Evolutionary conservation across 1,140 invertebrate species (phyloP), one percentile per base, ranked within the genome.

Genomic region (Ectropis grisescens): DNA sequence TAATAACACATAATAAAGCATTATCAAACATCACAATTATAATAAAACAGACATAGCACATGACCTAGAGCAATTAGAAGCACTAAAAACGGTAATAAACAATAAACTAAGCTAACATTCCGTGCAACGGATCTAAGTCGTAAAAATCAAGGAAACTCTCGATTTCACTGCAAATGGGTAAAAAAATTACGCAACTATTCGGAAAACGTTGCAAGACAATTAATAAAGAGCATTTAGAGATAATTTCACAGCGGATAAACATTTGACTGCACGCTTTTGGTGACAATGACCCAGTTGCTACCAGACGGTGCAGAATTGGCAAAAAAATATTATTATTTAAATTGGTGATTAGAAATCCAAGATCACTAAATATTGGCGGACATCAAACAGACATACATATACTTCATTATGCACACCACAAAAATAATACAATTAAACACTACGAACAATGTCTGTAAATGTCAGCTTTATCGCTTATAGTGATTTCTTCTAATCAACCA

Each of bases 221-320:
- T 51, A 47, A 37, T 46, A 40, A 38, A 57, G 39, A 62, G 58
- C 47, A 62, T 71, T 75, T 58, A 67, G 58, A 57, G 46, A 13
- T 44, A 71, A 67, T 75, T 76, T 74, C 54, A 66, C 58, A 57
- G 43, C 10, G 24, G 24, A n/a, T 37, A 56, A 58, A 62, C 61
- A 71, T 56, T 61, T 51, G 51, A 47, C 52, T 57, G 58, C 47
- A 56, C 49, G 46, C 35, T 59, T 46, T 49, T 34, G 46, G 33
- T 76, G 75, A 76, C 71, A 76, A 65, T 80, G 74, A 80, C 75
- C 71, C 40, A 75, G 52, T 67, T 22, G 4, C 4, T 9, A 5
- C 19, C 19, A 5, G 4, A 22, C 19, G 9, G 9, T 22, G 4
- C 4, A 22, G 9, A 22, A 9, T 5, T 22, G 19, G 4, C 9